Evolutionary conservation across 1,140 invertebrate species (phyloP), one percentile per base, ranked within the genome.

Genomic region (Bombyx mori): DNA sequence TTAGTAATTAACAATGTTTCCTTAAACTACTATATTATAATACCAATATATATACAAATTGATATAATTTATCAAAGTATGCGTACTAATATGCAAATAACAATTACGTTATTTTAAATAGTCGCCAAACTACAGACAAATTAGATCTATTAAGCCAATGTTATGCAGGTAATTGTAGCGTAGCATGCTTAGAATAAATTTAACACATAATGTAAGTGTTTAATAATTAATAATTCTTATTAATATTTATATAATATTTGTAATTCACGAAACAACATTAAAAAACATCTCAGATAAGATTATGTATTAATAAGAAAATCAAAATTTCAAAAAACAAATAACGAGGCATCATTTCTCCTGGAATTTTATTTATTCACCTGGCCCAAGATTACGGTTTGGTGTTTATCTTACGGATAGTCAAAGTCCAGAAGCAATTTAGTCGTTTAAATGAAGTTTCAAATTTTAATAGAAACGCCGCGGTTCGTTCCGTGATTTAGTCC

Each of bases 351-450:
- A 42, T 52, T 52, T 52, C 51, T 22, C 35, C 51, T 42, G 26
- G 49, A 61, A 58, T 51, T 71, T 71, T 80, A 75, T 82, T 82
- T 77, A 58, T 58, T 44, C 54, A 62, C 56, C 65, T 61, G 72
- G 67, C 67, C 64, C 63, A 63, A 73, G 72, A 80, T 82, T 82
- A 68, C 70, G 68, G 70, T 67, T 71, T 68, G 26, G 65, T 80
- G 73, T 79, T 81, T 82, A 77, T 76, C 68, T 77, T 77, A 66
- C 73, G 73, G 70, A 82, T 79, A 79, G 66, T 68, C 63, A 82
- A 80, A 77, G 74, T 79, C 71, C 78, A 78, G 75, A 77, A 83
- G 77, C 77, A 86, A 84, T 84, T 86, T 83, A 77, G 76, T 66
- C 69, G 67, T 67, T 71, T 75, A 83, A 83, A 83, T 78, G 74